Percentiles rank a stretch among this genome's conserved stretches.
Evolutionary conservation across 2,797 vertebrate species (phyloP).

Genomic region (Astyanax mexicanus): DNA sequence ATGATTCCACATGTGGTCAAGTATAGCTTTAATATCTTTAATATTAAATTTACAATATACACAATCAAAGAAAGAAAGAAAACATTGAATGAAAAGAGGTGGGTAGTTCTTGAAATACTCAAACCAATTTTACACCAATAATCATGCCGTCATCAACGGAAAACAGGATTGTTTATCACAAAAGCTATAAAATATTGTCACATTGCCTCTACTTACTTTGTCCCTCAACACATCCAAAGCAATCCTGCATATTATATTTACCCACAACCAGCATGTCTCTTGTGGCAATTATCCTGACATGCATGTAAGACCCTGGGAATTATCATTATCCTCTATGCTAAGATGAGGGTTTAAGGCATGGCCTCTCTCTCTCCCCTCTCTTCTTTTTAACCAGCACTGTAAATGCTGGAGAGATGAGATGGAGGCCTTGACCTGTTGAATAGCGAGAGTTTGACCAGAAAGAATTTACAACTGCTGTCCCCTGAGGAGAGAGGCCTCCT

Average conservation of each 20-base stretch:
- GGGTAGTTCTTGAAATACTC: no score
- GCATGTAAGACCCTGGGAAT: conserved; percentile 24
- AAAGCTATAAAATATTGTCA: no score
- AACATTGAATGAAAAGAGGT: no score
- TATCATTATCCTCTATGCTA: conserved; percentile 33
- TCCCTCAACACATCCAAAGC: background rate
- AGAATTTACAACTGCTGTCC: conserved; percentile 69
- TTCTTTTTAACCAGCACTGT: conserved; percentile 29
- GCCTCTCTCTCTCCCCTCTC: conserved; percentile 15
- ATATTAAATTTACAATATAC: no score
- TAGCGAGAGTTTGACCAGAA: conserved; percentile 48
- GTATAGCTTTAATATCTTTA: no score
- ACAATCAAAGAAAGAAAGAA: no score
- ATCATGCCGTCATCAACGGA: no score
- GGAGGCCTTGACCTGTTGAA: conserved; percentile 38
- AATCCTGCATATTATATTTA: background rate
- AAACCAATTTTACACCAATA: no score
- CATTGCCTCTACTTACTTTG: background rate
- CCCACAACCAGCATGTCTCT: background rate
- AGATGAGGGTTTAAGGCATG: conserved; percentile 34
- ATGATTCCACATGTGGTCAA: no score
- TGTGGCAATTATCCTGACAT: conserved; percentile 10
- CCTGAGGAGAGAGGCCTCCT: conserved; percentile 48
- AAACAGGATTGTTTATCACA: no score
- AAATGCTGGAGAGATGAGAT: conserved; percentile 48